Base-by-base conservation (phyloP, 1,140 invertebrate species). In the Batillaria attramentaria region DNA sequence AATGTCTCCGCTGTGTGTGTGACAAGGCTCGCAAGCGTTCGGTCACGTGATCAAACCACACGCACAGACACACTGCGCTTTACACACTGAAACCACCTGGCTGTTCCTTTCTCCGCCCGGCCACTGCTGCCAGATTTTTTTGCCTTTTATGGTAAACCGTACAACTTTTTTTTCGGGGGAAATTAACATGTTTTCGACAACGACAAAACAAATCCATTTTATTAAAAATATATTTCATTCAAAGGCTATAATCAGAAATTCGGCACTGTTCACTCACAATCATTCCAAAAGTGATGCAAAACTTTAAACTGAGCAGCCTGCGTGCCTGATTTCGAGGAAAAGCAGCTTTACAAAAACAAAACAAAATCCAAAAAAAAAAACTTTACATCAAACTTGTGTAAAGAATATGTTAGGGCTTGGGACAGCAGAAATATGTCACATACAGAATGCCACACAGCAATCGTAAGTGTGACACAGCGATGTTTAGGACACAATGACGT, bases 1-100 rank as follows among this genome's bases (percentile, higher is more conserved):
- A 50, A 50, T 75, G 39, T 75, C 54, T 42, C 57, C 57, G 73
- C 57, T 50, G 16, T 35, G 28, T 6, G 50, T 81, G 80, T 73
- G 80, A 81, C 80, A 73, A 50, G 50, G 28, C 31, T 60, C 41
- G 62, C 73, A 35, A 54, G 62, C 37, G 35, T 5, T 46, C 54
- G 20, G 72, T 81, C 80, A 81, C 80, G 80, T 81, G 80, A 81
- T 66, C 60, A 70, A 24, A 10, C 60, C 68, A 70, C 73, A 75
- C 73, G 62, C 73, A 60, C 73, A 28, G 20, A 73, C 72, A 28
- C 70, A 54, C 39, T 37, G 8, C 13, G 20, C 24, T 24, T 4
- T 28, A 70, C 68, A 41, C 41, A 70, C 68, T 42, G 24, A n/a
- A 4, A 24, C 43, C 65, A 81, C 80, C 80, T 81, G 80, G 80